A percentile compares a stretch with the other conserved stretches of the same genome.
phyloP scores from a whole-genome alignment of 1,140 invertebrate species.

The Atta texana region DNA sequence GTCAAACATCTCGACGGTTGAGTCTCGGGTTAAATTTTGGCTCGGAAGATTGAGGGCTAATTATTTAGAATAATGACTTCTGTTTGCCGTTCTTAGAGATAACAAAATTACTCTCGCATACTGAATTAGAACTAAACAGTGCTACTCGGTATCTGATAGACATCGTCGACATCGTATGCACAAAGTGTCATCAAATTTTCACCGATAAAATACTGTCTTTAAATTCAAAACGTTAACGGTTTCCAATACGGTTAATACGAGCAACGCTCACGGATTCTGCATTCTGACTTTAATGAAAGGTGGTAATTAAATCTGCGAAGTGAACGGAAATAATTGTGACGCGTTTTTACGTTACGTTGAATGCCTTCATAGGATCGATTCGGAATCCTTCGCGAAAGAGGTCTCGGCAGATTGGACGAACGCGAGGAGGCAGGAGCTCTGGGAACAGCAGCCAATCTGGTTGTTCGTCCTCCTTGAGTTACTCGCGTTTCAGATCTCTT shows the following conservation, averaged over 20 bases:
- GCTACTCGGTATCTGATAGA: neutral
- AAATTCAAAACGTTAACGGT: neutral
- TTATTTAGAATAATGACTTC: conserved; percentile 34
- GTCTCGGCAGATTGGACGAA: conserved; percentile 6
- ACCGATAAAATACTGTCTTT: neutral
- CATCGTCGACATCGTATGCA: neutral
- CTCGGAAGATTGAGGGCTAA: conserved; percentile 40
- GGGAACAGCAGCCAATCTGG: conserved; percentile 17
- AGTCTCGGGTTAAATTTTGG: conserved; percentile 20
- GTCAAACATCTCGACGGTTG: conserved; percentile 14
- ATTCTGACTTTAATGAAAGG: neutral
- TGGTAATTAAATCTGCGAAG: neutral
- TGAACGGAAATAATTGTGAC: neutral
- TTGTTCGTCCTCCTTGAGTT: conserved; percentile 33
- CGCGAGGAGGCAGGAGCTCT: neutral
- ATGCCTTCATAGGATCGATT: neutral
- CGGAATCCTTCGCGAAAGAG: neutral
- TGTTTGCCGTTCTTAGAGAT: conserved; percentile 13
- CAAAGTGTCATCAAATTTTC: neutral
- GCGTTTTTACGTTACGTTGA: neutral
- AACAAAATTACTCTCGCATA: neutral
- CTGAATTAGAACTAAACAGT: neutral
- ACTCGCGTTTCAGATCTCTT: conserved; percentile 38
- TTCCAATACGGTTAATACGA: neutral
- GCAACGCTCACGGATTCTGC: neutral